A percentile compares a stretch with the other conserved stretches of the same genome.
Conservation (phyloP, 2,888 invertebrate genomes). For the Cosmia trapezina region DNA sequence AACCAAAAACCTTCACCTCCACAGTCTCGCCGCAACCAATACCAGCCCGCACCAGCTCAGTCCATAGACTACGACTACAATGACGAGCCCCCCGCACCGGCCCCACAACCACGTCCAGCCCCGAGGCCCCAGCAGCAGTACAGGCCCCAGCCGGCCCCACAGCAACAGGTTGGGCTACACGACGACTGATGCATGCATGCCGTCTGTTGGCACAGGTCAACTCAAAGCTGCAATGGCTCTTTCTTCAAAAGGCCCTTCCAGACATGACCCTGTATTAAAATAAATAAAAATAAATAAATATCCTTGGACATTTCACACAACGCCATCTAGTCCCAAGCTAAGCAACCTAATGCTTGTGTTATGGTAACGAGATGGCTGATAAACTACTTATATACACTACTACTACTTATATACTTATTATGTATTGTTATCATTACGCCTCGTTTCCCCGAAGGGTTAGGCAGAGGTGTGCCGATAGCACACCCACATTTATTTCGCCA, state of each 20-base stretch:
- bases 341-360: too few relatives aligned
- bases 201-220: neutral
- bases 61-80: conserved; percentile 52
- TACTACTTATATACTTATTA: too few relatives aligned
- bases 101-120: conserved; percentile 30
- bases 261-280: too few relatives aligned
- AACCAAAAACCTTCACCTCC: neutral
- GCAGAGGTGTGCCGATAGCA: neutral
- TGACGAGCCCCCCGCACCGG: conserved; percentile 35
- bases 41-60: conserved; percentile 71
- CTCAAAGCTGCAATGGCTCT: neutral
- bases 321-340: too few relatives aligned
- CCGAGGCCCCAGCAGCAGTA: conserved; percentile 49
- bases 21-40: conserved; percentile 78
- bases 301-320: too few relatives aligned
- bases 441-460: neutral
- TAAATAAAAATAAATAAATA: too few relatives aligned
- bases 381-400: too few relatives aligned
- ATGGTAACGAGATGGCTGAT: too few relatives aligned
- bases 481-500: neutral
- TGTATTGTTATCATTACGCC: neutral
- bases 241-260: neutral
- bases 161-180: neutral
- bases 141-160: conserved; percentile 65
- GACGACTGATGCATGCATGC: neutral